These are phyloP conservation scores for Drosophila nigritarsus DNA, from an alignment of 2,888 invertebrate species.

Conservation along the genomic window DNA sequence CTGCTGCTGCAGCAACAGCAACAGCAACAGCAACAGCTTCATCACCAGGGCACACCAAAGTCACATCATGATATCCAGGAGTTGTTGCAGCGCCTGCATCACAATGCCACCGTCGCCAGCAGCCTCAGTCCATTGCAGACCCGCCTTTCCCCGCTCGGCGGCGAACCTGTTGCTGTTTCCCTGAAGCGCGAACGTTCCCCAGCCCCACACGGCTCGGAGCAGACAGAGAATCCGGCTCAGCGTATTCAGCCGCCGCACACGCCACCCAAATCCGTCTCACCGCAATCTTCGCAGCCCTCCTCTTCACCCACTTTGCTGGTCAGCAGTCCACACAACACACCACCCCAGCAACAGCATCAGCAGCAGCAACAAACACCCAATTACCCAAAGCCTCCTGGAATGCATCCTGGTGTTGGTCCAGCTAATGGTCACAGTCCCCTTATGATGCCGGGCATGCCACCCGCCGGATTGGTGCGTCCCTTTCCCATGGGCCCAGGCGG, in stretches of 20 bases:
- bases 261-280: constrained; percentile 83
- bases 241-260: constrained; percentile 84
- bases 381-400: constrained; percentile 59
- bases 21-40: constrained; percentile 69
- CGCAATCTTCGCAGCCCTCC: constrained; percentile 82
- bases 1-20: constrained; percentile 77
- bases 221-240: constrained; percentile 82
- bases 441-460: constrained; percentile 82
- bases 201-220: constrained; percentile 70
- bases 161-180: constrained; percentile 54
- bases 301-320: constrained; percentile 71
- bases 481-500: constrained; percentile 81
- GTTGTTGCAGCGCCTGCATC: constrained; percentile 82
- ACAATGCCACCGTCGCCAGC: constrained; percentile 81
- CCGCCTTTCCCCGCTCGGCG: constrained; percentile 72
- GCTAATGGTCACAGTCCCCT: constrained; percentile 60
- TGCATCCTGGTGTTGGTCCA: constrained; percentile 50
- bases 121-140: constrained; percentile 80
- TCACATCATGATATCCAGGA: constrained; percentile 83
- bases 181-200: constrained; percentile 84
- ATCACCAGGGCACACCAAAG: constrained; percentile 73
- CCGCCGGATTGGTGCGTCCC: constrained; percentile 83
- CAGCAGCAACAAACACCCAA: constrained; percentile 50
- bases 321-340: constrained; percentile 74
- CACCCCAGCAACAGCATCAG: constrained; percentile 53